Evolutionary conservation across 2,797 vertebrate species (phyloP), one percentile per base, ranked within the genome.

Genomic region (Falco naumanni): DNA sequence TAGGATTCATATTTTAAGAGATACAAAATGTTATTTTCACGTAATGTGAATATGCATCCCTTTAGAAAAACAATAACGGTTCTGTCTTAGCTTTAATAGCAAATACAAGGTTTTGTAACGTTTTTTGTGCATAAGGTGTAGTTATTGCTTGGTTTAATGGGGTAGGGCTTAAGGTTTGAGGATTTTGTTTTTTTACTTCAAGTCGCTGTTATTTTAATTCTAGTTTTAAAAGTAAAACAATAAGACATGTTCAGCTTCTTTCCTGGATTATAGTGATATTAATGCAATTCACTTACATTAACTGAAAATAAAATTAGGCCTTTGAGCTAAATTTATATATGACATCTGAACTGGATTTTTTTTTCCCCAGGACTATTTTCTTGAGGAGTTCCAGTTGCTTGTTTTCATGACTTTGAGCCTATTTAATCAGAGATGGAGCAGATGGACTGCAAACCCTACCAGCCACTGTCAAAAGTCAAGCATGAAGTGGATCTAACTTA

Each of bases 371-470:
- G 98, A 92, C 97, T 96, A 21, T 84, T 97, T 97, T 95, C 93
- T 97, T 97, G 96, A 97, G 95, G 96, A 96, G 71, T 91, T 98
- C 97, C 97, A 95, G 95, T 93, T 97, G 92, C 69, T 96, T 91
- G 97, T 98, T 98, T 99, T 98, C 98, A 98, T 99, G 98, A 97
- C 95, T 97, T 97, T 98, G 96, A 97, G 92, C 98, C 97, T 97
- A 60, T 96, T 98, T 95, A 91, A 91, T 95, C 93, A 98, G 98
- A 98, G 97, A 99, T 99, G 99, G 99, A 99, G 98, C 99, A 99
- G 98, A 99, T 99, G 98, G 99, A 99, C 98, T 99, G 98, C 97
- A 99, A 99, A 98, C 99, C 99, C 90, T 99, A 99, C 97, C 99
- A 99, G 97, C 99, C 99, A 34, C 98, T 99, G 97, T 99, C 99